Conservation (phyloP, 2,888 invertebrate genomes). For the Uropetala carovei region DNA sequence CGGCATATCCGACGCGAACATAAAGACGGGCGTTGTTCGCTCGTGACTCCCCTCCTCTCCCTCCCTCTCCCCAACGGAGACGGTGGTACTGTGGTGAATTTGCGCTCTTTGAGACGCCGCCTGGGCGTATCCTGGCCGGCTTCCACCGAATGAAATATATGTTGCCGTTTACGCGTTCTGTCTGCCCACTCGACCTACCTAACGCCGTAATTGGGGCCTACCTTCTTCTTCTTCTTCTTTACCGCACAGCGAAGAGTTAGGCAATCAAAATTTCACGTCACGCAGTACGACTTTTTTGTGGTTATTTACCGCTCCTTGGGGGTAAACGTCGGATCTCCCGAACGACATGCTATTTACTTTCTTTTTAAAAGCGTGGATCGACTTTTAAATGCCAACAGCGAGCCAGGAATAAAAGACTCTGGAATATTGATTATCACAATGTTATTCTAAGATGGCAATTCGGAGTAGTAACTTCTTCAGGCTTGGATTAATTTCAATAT, state of each 20-base stretch:
- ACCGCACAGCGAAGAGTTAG: constrained; percentile 8
- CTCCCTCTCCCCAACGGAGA: neutral
- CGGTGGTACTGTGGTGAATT: constrained; percentile 45
- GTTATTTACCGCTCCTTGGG: neutral
- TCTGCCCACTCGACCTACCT: constrained; percentile 63
- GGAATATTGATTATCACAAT: no score
- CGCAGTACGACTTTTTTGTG: constrained; percentile 23
- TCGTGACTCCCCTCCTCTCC: constrained; percentile 45
- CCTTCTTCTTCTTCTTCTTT: neutral
- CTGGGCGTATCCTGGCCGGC: constrained; percentile 61
- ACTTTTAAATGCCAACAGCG: constrained; percentile 1
- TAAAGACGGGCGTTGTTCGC: constrained; percentile 64
- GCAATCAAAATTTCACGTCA: constrained; percentile 63
- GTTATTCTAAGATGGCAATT: no score
- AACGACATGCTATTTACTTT: neutral
- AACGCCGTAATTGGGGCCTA: constrained; percentile 54
- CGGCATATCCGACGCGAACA: constrained; percentile 51
- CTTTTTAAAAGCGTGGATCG: neutral
- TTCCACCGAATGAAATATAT: constrained; percentile 61
- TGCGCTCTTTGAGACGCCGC: constrained; percentile 60
- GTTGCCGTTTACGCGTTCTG: constrained; percentile 58
- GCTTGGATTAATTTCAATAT: no score
- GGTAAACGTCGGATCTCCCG: neutral
- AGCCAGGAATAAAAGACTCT: neutral
- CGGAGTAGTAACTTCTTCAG: no score